Conservation (phyloP, 2,113 vertebrate genomes). For the Elgaria multicarinata region DNA sequence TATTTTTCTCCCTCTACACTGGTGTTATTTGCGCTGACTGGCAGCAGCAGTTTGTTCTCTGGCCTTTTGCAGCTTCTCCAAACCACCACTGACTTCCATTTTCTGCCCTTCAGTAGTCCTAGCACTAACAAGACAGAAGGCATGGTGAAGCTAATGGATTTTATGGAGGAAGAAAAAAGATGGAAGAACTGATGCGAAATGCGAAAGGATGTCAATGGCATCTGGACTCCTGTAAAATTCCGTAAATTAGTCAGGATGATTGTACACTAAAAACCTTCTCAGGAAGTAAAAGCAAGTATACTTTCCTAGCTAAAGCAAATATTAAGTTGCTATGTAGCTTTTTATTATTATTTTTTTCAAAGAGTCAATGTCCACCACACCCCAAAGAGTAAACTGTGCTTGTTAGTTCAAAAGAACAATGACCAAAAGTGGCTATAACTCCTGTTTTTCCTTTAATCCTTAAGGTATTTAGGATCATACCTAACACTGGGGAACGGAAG, state of each 20-base stretch:
- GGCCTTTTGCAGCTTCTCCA: not conserved
- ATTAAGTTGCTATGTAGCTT: not conserved
- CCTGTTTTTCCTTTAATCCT: not conserved
- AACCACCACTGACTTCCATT: not conserved
- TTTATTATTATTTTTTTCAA: not conserved
- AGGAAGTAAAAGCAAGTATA: not conserved
- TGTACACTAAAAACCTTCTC: not conserved
- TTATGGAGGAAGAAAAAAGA: not conserved
- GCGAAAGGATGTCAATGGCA: not conserved
- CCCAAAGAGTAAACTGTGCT: not conserved
- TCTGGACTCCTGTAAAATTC: not conserved
- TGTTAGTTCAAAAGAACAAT: fast-evolving
- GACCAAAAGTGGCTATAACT: not conserved
- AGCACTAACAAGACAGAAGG: not conserved
- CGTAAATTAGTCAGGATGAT: not conserved
- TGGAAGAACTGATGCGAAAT: not conserved
- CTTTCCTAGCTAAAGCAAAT: not conserved
- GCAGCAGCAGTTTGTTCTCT: too few relatives aligned
- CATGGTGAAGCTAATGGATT: not conserved
- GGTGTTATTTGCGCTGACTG: too few relatives aligned
- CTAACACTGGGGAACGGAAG: not conserved
- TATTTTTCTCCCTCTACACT: too few relatives aligned
- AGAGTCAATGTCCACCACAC: not conserved
- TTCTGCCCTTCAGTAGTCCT: not conserved
- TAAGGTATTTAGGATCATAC: not conserved